Base-by-base conservation (phyloP, 2,888 invertebrate species). In the Imbricaverruca yamaguchii region DNA sequence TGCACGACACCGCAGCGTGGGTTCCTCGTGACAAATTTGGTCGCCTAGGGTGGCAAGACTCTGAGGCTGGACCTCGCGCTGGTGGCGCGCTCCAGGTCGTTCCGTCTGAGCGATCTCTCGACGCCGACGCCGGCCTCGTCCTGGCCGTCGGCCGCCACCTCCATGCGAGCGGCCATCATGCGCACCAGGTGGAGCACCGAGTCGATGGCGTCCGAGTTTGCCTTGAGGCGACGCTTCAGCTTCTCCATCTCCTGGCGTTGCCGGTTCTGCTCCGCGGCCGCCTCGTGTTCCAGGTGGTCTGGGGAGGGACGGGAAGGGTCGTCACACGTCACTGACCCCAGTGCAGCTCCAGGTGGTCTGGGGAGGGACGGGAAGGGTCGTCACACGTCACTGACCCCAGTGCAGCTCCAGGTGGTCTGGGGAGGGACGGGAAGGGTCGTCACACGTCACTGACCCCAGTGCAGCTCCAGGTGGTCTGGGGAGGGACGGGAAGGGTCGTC, bases 101-200 rank as follows among this genome's bases (percentile, higher is more conserved):
- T 39, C 2, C 39, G 39, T 39, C 39, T 39, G 39, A 39, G 39
- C 39, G 39, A 39, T 4, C 39, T 39, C 4, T 39, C 39, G 39
- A 39, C 39, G 39, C 39, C 53, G 13, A 61, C 86, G 61, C 88
- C 86, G 82, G 55, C 77, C 53, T 77, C 56, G 56, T 56, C 77
- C 77, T 18, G 21, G 7, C 18, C 56, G 55, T 56, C 77, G 9
- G 53, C 18, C 7, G 4, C n/a, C 21, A 77, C 55, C 55, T 77
- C 77, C 9, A 77, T 55, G 55, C 23, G 53, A 1, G 56, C 21
- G 55, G 77, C 77, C 77, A 77, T 56, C 77, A 95, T 90, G 53
- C 94, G 89, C 69, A 95, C 87, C 65, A 95, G 89, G 65, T 92
- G 92, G 85, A 93, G 91, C 85, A 94, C 93, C 81, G 91, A 91